Conservation (phyloP, 2,888 invertebrate species). For the Dicroscelio sp. region DNA sequence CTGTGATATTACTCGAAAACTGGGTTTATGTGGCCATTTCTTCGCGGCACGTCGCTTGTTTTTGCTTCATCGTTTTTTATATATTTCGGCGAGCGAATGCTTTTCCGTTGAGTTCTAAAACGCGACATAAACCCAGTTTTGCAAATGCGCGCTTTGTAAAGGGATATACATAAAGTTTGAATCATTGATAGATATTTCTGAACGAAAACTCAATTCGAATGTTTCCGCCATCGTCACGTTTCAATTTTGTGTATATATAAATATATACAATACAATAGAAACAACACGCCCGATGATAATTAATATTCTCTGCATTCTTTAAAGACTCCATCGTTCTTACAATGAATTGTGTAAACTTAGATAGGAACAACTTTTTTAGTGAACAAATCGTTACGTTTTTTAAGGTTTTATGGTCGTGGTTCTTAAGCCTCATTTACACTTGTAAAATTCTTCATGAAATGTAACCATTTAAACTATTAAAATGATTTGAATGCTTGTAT, state of each 20-base stretch:
- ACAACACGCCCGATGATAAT: not conserved
- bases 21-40: conserved; percentile 36
- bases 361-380: too few relatives aligned
- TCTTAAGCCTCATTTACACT: too few relatives aligned
- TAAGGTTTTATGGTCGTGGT: too few relatives aligned
- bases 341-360: too few relatives aligned
- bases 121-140: conserved; percentile 38
- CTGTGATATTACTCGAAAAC: conserved; percentile 59
- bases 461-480: too few relatives aligned
- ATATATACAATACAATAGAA: not conserved
- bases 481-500: too few relatives aligned
- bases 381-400: too few relatives aligned
- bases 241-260: conserved; percentile 36
- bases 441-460: too few relatives aligned
- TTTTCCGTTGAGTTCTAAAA: not conserved
- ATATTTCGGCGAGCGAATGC: not conserved
- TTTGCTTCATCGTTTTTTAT: not conserved
- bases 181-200: not conserved
- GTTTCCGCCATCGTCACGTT: conserved; percentile 18
- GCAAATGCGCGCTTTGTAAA: conserved; percentile 43
- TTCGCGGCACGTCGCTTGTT: too few relatives aligned
- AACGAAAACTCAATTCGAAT: not conserved
- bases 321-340: too few relatives aligned
- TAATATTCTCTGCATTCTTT: too few relatives aligned
- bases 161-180: conserved; percentile 15